Percentiles rank a stretch among this genome's conserved stretches.
Evolutionary conservation across 1,140 invertebrate species (phyloP).

Genomic region (Trichomalopsis sarcophagae): DNA sequence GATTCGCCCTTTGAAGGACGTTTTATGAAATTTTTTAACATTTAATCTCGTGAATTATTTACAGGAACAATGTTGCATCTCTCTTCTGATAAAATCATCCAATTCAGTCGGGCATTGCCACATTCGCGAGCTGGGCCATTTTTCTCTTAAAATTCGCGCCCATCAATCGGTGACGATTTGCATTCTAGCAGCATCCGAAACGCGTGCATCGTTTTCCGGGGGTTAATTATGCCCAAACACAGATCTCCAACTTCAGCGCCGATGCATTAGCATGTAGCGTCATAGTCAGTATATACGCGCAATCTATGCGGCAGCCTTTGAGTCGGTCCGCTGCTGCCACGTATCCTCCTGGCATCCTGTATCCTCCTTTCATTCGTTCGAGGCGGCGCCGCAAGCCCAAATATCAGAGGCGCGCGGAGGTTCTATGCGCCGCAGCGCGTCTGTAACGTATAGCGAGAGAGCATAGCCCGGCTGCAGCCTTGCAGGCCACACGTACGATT

Average conservation of each 20-base stretch:
- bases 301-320: background rate
- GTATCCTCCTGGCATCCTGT: background rate
- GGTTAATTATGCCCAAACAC: background rate
- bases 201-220: too few species aligned
- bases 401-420: background rate
- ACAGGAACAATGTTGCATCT: too few species aligned
- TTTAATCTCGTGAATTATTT: too few species aligned
- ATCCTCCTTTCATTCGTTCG: slow-evolving; percentile 12
- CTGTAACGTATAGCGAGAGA: background rate
- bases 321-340: background rate
- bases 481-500: slow-evolving; percentile 21
- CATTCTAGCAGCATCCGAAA: background rate
- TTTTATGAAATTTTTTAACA: too few species aligned
- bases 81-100: too few species aligned
- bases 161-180: background rate
- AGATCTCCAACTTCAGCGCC: too few species aligned
- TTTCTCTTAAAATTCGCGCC: too few species aligned
- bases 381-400: background rate
- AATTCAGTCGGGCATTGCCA: too few species aligned
- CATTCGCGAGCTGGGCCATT: too few species aligned
- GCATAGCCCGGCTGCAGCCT: background rate
- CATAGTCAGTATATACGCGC: background rate
- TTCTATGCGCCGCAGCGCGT: background rate
- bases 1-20: too few species aligned
- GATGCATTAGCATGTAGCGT: too few species aligned